phyloP scores from a whole-genome alignment of 2,888 invertebrate species.

The Sipha maydis region DNA sequence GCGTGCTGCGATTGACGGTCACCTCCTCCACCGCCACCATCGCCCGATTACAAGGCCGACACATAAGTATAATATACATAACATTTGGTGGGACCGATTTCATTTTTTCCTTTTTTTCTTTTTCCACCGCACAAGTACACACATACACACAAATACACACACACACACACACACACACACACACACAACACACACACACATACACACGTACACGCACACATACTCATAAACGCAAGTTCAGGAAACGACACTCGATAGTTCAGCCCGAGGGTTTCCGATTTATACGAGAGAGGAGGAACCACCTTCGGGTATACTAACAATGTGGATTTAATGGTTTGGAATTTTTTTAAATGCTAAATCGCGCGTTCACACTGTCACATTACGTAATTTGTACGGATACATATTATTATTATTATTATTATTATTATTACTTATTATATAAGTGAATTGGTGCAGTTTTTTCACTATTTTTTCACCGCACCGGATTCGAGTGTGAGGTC shows the following conservation, averaged over 20 bases:
- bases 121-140: neutral
- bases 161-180: neutral
- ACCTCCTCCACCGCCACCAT: neutral
- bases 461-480: neutral
- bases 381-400: no score
- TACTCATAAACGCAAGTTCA: neutral
- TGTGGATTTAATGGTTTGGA: neutral
- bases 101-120: neutral
- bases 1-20: no score
- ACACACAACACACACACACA: neutral
- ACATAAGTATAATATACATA: no score
- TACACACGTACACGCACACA: neutral
- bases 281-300: neutral
- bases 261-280: no score
- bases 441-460: neutral
- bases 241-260: neutral
- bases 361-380: no score
- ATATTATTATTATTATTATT: no score
- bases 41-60: constrained; percentile 44
- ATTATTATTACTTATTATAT: no score
- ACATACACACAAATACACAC: neutral
- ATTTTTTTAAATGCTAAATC: neutral
- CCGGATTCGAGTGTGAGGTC: neutral
- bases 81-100: constrained; percentile 29
- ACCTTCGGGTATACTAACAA: neutral